Evolutionary conservation across 1,140 invertebrate genomes (phyloP).

Genomic region (Thalassaphorura encarpata): DNA sequence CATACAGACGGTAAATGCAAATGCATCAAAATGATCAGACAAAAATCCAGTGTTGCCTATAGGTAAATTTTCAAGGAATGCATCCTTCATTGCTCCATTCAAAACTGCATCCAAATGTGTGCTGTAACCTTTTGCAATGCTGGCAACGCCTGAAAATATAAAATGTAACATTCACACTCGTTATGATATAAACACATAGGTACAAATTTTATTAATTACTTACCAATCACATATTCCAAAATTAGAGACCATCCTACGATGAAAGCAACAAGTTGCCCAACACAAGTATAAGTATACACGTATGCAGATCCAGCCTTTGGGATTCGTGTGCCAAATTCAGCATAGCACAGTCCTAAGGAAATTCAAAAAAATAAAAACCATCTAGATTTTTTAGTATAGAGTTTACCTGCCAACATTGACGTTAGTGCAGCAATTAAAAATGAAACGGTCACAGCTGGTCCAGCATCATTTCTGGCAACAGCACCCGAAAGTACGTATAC

Average conservation of each 20-base stretch:
- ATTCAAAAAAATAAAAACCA: not conserved
- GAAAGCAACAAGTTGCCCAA: conserved; percentile 70
- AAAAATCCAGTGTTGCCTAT: conserved; percentile 61
- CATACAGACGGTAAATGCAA: conserved; percentile 59
- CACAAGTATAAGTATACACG: conserved; percentile 67
- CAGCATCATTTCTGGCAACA: conserved; percentile 44
- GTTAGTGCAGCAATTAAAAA: conserved; percentile 49
- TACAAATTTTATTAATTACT: too few relatives aligned
- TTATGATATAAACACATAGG: not conserved
- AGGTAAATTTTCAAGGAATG: conserved; percentile 55
- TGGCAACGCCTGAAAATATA: conserved; percentile 57
- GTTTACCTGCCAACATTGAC: conserved; percentile 46
- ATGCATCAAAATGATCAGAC: conserved; percentile 71
- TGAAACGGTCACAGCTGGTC: conserved; percentile 47
- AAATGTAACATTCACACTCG: not conserved
- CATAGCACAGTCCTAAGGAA: conserved; percentile 47
- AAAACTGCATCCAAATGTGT: conserved; percentile 74
- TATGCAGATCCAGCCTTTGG: conserved; percentile 64
- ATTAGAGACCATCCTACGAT: conserved; percentile 79
- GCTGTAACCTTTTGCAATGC: conserved; percentile 79
- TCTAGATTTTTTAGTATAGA: not conserved
- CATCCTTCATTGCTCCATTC: conserved; percentile 57
- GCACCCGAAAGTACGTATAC: conserved; percentile 41
- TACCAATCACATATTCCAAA: conserved; percentile 81
- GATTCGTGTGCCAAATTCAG: conserved; percentile 77